Conservation (phyloP, 2,113 vertebrate species). For the Chascanopsetta lugubris region DNA sequence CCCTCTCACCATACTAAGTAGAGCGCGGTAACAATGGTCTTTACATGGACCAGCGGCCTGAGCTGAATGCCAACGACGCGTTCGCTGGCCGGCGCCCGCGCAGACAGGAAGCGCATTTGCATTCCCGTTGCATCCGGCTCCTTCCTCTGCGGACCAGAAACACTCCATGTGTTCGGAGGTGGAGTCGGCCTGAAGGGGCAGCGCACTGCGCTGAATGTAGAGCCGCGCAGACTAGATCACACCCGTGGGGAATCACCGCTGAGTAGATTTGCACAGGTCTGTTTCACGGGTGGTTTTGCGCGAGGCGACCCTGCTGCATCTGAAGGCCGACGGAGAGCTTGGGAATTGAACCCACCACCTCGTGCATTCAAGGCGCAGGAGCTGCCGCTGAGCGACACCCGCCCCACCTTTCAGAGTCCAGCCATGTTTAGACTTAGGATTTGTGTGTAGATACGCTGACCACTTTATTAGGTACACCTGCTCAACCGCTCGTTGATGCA, state of each 20-base stretch:
- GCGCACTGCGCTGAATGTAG: neutral
- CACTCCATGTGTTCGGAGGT: constrained; percentile 21
- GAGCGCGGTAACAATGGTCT: constrained; percentile 55
- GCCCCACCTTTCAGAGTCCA: too few relatives aligned
- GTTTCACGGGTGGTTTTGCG: too few relatives aligned
- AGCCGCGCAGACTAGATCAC: too few relatives aligned
- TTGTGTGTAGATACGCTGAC: too few relatives aligned
- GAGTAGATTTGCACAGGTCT: constrained; percentile 27
- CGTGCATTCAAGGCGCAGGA: too few relatives aligned
- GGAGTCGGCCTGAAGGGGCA: constrained; percentile 27
- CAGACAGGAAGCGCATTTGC: constrained; percentile 68
- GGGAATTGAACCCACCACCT: too few relatives aligned
- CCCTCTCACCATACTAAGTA: constrained; percentile 37
- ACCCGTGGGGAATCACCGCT: neutral
- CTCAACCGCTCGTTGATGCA: too few relatives aligned
- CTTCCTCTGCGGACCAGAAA: constrained; percentile 38
- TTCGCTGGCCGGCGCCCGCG: constrained; percentile 40
- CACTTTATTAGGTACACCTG: too few relatives aligned
- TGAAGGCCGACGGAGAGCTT: too few relatives aligned
- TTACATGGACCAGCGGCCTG: constrained; percentile 62
- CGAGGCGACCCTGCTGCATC: too few relatives aligned
- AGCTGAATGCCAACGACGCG: constrained; percentile 65
- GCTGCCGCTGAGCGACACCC: too few relatives aligned
- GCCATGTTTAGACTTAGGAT: too few relatives aligned
- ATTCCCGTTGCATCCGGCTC: constrained; percentile 51